phyloP scores from a whole-genome alignment of 2,113 vertebrate species.

The Fregetta grallaria region DNA sequence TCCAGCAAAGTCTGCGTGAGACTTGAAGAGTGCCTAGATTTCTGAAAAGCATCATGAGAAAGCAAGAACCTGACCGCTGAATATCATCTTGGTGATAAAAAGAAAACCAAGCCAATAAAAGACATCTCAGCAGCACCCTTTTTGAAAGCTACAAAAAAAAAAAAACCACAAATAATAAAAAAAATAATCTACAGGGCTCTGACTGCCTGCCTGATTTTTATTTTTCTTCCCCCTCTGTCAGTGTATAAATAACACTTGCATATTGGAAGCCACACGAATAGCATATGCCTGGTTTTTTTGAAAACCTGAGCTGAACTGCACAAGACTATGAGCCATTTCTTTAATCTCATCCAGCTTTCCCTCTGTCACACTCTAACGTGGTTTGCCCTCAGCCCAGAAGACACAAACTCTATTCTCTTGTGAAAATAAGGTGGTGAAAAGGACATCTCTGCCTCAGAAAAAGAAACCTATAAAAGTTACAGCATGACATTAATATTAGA shows the following conservation, averaged over 20 bases:
- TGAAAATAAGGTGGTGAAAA: neutral
- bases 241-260: neutral
- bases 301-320: conserved; percentile 1
- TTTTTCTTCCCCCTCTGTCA: neutral
- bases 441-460: neutral
- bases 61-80: neutral
- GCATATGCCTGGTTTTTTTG: neutral
- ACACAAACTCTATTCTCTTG: neutral
- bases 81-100: neutral
- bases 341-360: neutral
- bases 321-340: neutral
- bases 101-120: neutral
- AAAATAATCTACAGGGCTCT: neutral
- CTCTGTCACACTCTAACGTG: neutral
- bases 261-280: neutral
- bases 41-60: neutral
- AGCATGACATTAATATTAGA: neutral
- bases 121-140: neutral
- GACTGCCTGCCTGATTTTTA: neutral
- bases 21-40: neutral
- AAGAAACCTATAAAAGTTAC: neutral
- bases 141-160: neutral
- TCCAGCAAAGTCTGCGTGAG: neutral
- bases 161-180: no score
- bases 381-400: neutral